Evolutionary conservation across 2,113 vertebrate genomes (phyloP).

Genomic region (Apodemus sylvaticus): DNA sequence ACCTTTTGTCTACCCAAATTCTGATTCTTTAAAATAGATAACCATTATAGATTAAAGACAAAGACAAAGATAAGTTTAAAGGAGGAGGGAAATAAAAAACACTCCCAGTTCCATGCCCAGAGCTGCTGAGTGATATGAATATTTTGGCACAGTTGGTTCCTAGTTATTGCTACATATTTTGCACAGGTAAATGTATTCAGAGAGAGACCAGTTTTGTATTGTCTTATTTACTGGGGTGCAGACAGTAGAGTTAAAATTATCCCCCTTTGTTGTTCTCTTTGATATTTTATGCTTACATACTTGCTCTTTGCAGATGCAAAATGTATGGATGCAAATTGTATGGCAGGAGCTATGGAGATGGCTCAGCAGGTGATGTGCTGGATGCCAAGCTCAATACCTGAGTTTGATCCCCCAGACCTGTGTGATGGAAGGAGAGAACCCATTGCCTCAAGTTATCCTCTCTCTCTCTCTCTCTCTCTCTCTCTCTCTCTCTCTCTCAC

Average conservation of each 20-base stretch:
- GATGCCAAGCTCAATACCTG: not conserved
- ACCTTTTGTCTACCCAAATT: not conserved
- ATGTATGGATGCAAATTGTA: not conserved
- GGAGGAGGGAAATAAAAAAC: not conserved
- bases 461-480: no score
- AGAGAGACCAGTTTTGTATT: not conserved
- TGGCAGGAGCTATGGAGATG: not conserved
- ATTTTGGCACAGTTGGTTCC: not conserved
- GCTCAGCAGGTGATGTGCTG: not conserved
- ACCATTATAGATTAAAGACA: not conserved
- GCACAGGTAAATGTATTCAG: slow-evolving; percentile 21
- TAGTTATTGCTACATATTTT: not conserved
- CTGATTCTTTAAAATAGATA: not conserved
- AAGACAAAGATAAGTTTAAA: not conserved
- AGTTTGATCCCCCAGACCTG: no score
- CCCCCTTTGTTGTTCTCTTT: not conserved
- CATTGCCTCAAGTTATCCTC: not conserved
- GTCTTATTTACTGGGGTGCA: not conserved
- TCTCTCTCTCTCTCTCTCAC: no score
- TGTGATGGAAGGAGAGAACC: not conserved
- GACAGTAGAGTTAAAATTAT: not conserved
- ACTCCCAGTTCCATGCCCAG: not conserved
- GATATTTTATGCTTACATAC: not conserved
- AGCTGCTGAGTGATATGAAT: not conserved
- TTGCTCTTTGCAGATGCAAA: not conserved